Evolutionary conservation across 2,888 invertebrate species (phyloP).

Genomic region (Trissonchulus sp.): DNA sequence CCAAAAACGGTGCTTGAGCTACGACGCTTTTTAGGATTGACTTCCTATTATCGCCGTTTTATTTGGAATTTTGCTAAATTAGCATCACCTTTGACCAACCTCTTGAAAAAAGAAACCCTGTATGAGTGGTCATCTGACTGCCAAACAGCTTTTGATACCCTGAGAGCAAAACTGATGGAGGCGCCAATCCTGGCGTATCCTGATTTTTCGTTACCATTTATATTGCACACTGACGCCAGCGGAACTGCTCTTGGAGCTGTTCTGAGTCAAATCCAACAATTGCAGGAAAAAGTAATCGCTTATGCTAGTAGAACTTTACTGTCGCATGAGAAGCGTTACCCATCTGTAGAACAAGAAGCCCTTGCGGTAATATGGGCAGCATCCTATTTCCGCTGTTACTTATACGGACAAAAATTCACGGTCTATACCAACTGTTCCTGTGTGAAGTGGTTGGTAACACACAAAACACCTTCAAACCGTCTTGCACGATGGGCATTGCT

Average conservation of each 20-base stretch:
- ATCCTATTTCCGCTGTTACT: too few relatives aligned
- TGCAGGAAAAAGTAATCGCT: not conserved
- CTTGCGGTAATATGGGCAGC: not conserved
- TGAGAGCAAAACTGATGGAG: slow-evolving; percentile 14
- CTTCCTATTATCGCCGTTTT: slow-evolving; percentile 19
- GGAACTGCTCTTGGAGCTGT: not conserved
- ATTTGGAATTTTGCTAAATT: slow-evolving; percentile 17
- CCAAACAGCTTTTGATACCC: slow-evolving; percentile 13
- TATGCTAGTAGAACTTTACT: slow-evolving; percentile 8
- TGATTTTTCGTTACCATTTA: slow-evolving; percentile 23
- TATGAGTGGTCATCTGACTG: slow-evolving; percentile 22
- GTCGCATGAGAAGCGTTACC: not conserved
- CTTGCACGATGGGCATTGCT: too few relatives aligned
- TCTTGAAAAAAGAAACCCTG: not conserved
- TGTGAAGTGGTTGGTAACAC: too few relatives aligned
- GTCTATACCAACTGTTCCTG: slow-evolving; percentile 9
- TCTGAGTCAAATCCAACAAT: not conserved
- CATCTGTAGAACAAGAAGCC: not conserved
- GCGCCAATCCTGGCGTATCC: slow-evolving; percentile 27
- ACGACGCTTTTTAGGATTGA: slow-evolving; percentile 19
- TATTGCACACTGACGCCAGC: not conserved
- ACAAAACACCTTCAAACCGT: too few relatives aligned
- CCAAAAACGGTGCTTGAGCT: slow-evolving; percentile 10
- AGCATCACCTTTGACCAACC: slow-evolving; percentile 5
- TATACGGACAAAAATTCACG: slow-evolving; percentile 14